A percentile compares a stretch with the other conserved stretches of the same genome.
Evolutionary conservation across 2,888 invertebrate genomes (phyloP).

Genomic region (Bursaphelenchus okinawaensis): DNA sequence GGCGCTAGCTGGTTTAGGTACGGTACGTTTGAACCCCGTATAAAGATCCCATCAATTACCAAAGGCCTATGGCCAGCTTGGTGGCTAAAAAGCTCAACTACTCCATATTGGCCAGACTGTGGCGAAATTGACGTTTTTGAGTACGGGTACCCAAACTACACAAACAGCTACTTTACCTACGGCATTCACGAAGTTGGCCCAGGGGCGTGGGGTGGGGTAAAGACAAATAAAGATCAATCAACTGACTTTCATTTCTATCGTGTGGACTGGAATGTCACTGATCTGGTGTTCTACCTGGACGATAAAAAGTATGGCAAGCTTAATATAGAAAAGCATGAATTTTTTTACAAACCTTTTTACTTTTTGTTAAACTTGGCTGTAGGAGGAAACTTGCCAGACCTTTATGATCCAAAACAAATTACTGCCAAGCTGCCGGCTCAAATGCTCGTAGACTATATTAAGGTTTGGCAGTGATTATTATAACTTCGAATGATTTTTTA

Average conservation of each 20-base stretch:
- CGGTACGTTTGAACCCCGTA: constrained; percentile 1
- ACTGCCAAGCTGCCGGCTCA: neutral
- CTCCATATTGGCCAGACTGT: neutral
- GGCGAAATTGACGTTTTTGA: constrained; percentile 4
- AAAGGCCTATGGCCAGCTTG: constrained; percentile 5
- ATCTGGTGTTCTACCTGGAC: neutral
- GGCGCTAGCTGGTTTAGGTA: neutral
- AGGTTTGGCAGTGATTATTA: constrained; percentile 1
- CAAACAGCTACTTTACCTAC: neutral
- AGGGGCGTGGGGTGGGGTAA: too few species aligned
- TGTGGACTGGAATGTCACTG: neutral
- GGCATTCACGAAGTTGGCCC: neutral
- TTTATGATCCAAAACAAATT: neutral
- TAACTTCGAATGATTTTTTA: too few species aligned
- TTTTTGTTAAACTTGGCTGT: neutral
- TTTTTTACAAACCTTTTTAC: neutral
- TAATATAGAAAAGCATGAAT: neutral
- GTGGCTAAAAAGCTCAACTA: neutral
- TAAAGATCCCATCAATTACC: neutral
- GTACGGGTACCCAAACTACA: neutral
- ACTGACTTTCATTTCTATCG: neutral
- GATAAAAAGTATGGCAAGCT: neutral
- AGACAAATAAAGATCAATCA: too few species aligned
- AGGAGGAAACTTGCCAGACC: neutral
- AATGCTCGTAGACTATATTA: neutral